These are phyloP conservation scores for Seriola quinqueradiata DNA, from an alignment of 2,113 vertebrate genomes.

Conservation along the genomic window DNA sequence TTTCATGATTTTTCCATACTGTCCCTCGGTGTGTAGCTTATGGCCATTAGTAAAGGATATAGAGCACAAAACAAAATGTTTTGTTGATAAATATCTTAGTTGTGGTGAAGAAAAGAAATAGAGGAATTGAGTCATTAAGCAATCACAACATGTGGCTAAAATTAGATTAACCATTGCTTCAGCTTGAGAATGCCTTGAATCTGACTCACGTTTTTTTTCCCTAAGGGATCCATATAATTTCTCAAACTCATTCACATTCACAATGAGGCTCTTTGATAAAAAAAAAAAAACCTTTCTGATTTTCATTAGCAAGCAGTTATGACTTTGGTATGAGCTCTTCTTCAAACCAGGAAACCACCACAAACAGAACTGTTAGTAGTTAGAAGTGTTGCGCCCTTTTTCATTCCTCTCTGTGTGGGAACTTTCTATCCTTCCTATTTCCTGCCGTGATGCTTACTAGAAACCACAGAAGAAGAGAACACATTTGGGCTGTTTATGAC, in stretches of 20 bases:
- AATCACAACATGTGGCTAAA: slow-evolving; percentile 74
- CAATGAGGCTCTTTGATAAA: slow-evolving; percentile 22
- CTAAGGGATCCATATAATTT: slow-evolving; percentile 15
- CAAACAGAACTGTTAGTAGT: not conserved
- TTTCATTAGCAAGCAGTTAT: slow-evolving; percentile 33
- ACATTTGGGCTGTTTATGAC: not conserved
- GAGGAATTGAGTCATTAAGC: slow-evolving; percentile 26
- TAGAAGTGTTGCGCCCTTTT: not conserved
- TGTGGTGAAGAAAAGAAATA: not conserved
- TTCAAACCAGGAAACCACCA: not conserved
- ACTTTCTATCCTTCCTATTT: not conserved
- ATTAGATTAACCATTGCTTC: slow-evolving; percentile 43
- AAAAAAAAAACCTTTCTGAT: slow-evolving; percentile 19
- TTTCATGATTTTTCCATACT: slow-evolving; percentile 26
- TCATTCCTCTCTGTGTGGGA: slow-evolving; percentile 2
- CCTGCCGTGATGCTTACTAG: not conserved
- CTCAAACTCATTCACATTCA: slow-evolving; percentile 31
- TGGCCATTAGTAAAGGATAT: slow-evolving; percentile 17
- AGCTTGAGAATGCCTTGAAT: slow-evolving; percentile 46
- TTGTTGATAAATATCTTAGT: slow-evolving; percentile 8
- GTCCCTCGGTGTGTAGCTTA: not conserved
- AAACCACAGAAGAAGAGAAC: not conserved
- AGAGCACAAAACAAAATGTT: not conserved
- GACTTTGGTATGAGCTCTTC: slow-evolving; percentile 6
- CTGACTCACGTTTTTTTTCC: slow-evolving; percentile 6